Evolutionary conservation across 2,797 vertebrate species (phyloP).

Genomic region (Amblyraja radiata): DNA sequence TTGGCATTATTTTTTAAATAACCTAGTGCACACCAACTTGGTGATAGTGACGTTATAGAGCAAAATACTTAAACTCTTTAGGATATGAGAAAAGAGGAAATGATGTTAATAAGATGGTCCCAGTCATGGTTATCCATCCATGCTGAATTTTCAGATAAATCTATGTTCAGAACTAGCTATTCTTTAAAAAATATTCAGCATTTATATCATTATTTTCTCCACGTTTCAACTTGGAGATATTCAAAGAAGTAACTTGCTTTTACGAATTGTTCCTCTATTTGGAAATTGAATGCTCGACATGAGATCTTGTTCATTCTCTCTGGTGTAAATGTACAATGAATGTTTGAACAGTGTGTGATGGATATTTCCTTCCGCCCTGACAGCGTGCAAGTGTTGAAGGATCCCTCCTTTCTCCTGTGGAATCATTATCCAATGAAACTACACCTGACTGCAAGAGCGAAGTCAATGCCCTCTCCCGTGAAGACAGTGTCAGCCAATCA

Average conservation of each 20-base stretch:
- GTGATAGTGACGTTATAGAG: too few relatives aligned
- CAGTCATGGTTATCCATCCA: too few relatives aligned
- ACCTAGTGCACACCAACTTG: too few relatives aligned
- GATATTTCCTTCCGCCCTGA: background rate
- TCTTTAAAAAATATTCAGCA: background rate
- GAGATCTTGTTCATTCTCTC: background rate
- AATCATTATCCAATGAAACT: constrained; percentile 54
- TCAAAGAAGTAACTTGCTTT: background rate
- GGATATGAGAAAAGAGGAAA: too few relatives aligned
- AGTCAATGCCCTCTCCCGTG: constrained; percentile 48
- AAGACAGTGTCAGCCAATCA: constrained; percentile 65
- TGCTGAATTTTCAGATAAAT: too few relatives aligned
- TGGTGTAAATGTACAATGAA: background rate
- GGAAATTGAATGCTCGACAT: background rate
- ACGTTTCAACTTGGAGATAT: background rate
- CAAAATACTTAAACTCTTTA: too few relatives aligned
- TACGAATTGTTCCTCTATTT: background rate
- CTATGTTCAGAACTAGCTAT: too few relatives aligned
- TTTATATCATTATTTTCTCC: background rate
- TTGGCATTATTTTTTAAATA: too few relatives aligned
- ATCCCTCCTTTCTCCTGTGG: constrained; percentile 65
- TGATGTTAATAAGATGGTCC: too few relatives aligned
- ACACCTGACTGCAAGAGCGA: constrained; percentile 64
- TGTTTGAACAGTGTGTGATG: background rate
- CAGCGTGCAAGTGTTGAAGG: constrained; percentile 67